Conservation (phyloP, 2,797 vertebrate species). For the Enteromius radiatus region DNA sequence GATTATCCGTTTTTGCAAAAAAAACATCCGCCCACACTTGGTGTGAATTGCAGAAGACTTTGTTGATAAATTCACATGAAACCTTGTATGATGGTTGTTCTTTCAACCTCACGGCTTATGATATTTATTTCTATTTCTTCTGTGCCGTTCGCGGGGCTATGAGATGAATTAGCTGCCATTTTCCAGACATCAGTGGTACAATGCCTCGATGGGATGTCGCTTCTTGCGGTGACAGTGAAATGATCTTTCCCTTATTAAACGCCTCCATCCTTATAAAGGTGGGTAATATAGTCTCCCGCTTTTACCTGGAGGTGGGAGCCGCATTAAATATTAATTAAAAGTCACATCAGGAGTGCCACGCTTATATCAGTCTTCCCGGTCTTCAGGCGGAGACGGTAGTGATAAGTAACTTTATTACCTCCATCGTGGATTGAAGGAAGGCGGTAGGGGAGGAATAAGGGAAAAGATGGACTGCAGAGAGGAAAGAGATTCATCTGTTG, state of each 20-base stretch:
- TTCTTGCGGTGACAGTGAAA: conserved; percentile 78
- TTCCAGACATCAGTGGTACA: conserved; percentile 67
- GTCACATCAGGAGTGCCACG: conserved; percentile 58
- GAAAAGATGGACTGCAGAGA: conserved; percentile 20
- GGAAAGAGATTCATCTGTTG: conserved; percentile 35
- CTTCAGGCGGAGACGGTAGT: conserved; percentile 65
- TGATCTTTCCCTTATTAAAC: conserved; percentile 85
- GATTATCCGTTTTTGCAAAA: conserved; percentile 48
- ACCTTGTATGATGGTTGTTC: conserved; percentile 2
- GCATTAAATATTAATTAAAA: conserved; percentile 69
- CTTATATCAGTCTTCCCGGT: conserved; percentile 61
- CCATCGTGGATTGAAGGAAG: conserved; percentile 65
- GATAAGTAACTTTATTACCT: conserved; percentile 81
- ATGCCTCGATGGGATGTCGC: conserved; percentile 69
- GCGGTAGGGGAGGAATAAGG: conserved; percentile 19
- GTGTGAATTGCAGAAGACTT: conserved; percentile 10
- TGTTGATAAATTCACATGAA: conserved; percentile 25
- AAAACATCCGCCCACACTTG: conserved; percentile 42
- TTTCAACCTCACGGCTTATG: background rate
- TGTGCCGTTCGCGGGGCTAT: conserved; percentile 32
- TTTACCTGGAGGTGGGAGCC: conserved; percentile 68
- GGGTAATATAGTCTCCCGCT: conserved; percentile 64
- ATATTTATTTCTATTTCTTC: conserved; percentile 2
- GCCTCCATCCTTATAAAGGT: conserved; percentile 75
- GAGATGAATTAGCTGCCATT: conserved; percentile 69